Evolutionary conservation across 2,888 invertebrate genomes (phyloP).

Genomic region (Nomada lathburiana): DNA sequence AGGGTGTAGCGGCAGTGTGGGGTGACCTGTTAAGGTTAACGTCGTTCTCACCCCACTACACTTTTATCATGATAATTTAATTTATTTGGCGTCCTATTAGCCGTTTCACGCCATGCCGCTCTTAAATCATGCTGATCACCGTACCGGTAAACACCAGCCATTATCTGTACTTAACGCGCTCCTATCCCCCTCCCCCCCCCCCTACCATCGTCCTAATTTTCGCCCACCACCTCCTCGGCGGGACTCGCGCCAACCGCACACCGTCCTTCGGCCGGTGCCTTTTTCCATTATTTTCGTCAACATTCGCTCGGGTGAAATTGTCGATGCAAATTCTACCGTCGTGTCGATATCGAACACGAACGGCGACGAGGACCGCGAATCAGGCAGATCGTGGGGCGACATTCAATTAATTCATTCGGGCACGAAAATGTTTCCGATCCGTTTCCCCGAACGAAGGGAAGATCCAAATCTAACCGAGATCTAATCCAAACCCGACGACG

Average conservation of each 20-base stretch:
- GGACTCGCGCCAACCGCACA: neutral
- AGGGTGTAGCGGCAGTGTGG: slow-evolving; percentile 47
- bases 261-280: neutral
- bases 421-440: no score
- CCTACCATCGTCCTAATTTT: slow-evolving; percentile 9
- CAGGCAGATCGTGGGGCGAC: no score
- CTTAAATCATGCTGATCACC: slow-evolving; percentile 80
- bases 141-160: slow-evolving; percentile 80
- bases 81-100: slow-evolving; percentile 82
- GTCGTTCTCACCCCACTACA: slow-evolving; percentile 62
- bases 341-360: neutral
- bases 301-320: neutral
- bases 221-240: neutral
- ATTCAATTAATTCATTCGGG: no score
- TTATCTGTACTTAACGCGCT: slow-evolving; percentile 79
- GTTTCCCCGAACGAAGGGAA: no score
- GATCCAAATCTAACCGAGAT: no score
- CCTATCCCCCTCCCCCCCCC: slow-evolving; percentile 14
- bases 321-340: neutral
- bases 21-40: slow-evolving; percentile 49
- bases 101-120: slow-evolving; percentile 79
- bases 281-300: neutral
- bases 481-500: no score
- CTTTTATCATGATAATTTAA: slow-evolving; percentile 83
- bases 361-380: neutral